Evolutionary conservation across 2,888 invertebrate genomes (phyloP).

Genomic region (Antitype chi): DNA sequence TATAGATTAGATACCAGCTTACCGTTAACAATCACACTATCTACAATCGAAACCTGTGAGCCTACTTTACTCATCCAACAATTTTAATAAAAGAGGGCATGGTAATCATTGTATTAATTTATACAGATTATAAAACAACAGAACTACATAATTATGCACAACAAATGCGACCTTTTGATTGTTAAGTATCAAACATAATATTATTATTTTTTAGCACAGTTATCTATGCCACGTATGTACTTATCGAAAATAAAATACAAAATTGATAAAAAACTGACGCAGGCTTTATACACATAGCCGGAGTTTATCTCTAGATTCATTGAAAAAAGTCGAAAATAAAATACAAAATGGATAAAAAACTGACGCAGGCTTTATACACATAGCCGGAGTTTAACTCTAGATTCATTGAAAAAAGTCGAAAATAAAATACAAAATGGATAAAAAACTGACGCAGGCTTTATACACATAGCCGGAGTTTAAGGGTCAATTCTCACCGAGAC

Average conservation of each 20-base stretch:
- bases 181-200: background rate
- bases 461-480: too few relatives aligned
- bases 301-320: too few relatives aligned
- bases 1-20: background rate
- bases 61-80: background rate
- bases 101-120: background rate
- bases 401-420: too few relatives aligned
- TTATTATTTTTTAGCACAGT: constrained; percentile 5
- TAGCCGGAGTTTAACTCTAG: too few relatives aligned
- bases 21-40: background rate
- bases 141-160: background rate
- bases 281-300: background rate
- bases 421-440: constrained; percentile 8
- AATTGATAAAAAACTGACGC: background rate
- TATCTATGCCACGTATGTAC: constrained; percentile 15
- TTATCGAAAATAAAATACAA: constrained; percentile 13
- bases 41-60: background rate
- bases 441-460: background rate
- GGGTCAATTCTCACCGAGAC: too few relatives aligned
- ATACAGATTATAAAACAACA: background rate
- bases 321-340: background rate
- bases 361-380: background rate
- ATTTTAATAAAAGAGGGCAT: background rate
- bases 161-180: constrained; percentile 13
- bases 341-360: constrained; percentile 16